Evolutionary conservation across 35 echinoderm and acorn worm genomes (phyloP), one percentile per base, ranked within the genome.

Genomic region (Lytechinus pictus): DNA sequence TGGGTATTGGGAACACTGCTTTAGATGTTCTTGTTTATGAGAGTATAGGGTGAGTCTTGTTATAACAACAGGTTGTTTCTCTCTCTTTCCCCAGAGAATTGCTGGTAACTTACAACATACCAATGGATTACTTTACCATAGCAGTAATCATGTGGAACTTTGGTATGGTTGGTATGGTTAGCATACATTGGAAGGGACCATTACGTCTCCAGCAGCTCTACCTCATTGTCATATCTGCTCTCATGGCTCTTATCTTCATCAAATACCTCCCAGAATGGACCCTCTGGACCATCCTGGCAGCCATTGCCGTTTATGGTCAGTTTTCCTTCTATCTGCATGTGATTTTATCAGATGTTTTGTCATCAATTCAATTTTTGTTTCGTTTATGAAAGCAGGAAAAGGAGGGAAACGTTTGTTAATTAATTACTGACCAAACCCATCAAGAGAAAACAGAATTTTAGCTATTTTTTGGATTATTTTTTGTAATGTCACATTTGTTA

Each of bases 241-340:
- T 99, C 61, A 96, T 97, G 87, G 98, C 98, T 29, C 96, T 99
- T 21, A 97, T 98, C 14, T 99, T 99, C 57, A 99, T 99, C 89
- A 99, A 99, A 54, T 99, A 99, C 96, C 95, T 99, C 27, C 98
- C 98, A 0, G 98, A 99, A 27, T 99, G 98, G 98, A 99, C 98
- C 13, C 87, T 97, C 21, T 99, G 98, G 98, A 97, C 96, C 57
- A 99, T 99, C n/a, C 92, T 99, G 54, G 98, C 95, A 9, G 97
- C 96, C 13, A 99, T 99, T 89, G 97, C 98, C 52, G 95, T 99
- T 52, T 99, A 99, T 96, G 98, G 98, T 99, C 61, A 96, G 97
- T 89, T 92, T 44, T 87, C 13, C 55, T 24, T 2, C 56, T 58
- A 33, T 19, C 54, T 53, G 87, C 9, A 54, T 12, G 33, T 44